Evolutionary conservation across 2,113 vertebrate genomes (phyloP).

Genomic region (Sturnira hondurensis): DNA sequence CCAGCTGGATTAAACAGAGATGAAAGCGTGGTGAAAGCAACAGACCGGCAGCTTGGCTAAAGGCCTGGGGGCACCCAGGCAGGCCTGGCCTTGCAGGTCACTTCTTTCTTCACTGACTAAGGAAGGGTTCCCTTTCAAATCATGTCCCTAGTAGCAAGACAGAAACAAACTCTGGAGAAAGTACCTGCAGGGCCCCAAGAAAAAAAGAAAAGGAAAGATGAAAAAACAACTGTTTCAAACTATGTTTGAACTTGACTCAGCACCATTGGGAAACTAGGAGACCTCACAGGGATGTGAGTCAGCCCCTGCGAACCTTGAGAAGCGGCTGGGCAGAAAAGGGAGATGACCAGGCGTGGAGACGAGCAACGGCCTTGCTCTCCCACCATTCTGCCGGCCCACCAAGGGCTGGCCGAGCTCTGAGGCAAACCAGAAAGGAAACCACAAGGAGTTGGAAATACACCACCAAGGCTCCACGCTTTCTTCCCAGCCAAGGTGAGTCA

Average conservation of each 20-base stretch:
- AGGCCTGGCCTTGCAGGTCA: background rate
- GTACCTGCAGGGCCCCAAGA: background rate
- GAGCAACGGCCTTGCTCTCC: background rate
- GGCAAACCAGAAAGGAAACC: background rate
- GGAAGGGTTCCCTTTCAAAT: slow-evolving; percentile 6
- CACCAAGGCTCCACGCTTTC: background rate
- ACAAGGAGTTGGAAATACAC: background rate
- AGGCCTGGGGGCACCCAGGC: background rate
- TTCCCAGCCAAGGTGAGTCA: background rate
- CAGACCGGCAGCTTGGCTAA: background rate
- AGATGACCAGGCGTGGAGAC: background rate
- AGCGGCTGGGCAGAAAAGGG: background rate
- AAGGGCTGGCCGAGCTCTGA: background rate
- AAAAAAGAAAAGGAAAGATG: background rate
- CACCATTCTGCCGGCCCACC: background rate
- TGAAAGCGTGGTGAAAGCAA: background rate
- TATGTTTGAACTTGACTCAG: background rate
- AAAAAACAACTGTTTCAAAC: background rate
- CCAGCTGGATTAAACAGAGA: background rate
- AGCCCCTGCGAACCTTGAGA: background rate
- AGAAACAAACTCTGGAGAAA: background rate
- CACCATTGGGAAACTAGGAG: background rate
- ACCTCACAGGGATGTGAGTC: background rate
- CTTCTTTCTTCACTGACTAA: background rate
- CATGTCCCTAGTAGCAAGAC: background rate